phyloP scores from a whole-genome alignment of 2,888 invertebrate genomes.

The Sepiola atlantica region DNA sequence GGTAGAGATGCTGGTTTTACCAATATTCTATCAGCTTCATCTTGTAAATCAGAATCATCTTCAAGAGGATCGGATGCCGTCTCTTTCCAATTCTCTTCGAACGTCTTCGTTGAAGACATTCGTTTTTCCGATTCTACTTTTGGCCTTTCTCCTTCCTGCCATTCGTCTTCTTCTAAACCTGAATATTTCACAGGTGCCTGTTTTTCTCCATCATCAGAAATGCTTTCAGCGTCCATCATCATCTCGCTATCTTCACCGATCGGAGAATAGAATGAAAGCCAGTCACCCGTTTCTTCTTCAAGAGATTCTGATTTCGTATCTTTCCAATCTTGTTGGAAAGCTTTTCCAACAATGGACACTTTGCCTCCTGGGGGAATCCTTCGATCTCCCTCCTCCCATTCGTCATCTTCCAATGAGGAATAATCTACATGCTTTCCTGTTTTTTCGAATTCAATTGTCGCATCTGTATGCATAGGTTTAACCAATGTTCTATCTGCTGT shows the following conservation, averaged over 20 bases:
- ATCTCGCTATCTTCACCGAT: not conserved
- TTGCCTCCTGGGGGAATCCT: not conserved
- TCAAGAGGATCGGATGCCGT: not conserved
- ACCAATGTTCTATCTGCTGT: not conserved
- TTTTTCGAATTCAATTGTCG: not conserved
- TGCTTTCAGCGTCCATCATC: not conserved
- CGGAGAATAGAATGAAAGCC: not conserved
- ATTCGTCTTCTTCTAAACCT: slow-evolving; percentile 14
- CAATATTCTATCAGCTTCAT: no score
- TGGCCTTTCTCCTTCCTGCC: not conserved
- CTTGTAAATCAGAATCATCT: no score
- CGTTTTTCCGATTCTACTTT: not conserved
- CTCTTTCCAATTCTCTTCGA: not conserved
- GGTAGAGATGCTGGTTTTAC: no score
- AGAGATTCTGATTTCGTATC: not conserved
- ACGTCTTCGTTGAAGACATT: not conserved
- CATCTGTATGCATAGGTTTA: not conserved
- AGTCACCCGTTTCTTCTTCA: not conserved
- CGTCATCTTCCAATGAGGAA: not conserved
- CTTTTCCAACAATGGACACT: not conserved
- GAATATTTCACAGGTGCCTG: not conserved
- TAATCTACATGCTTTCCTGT: not conserved
- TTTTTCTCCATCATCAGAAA: not conserved
- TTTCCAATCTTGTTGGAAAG: not conserved
- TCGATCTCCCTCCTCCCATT: slow-evolving; percentile 10